Conservation (phyloP, 2,888 invertebrate species). For the Drosophila falleni region DNA sequence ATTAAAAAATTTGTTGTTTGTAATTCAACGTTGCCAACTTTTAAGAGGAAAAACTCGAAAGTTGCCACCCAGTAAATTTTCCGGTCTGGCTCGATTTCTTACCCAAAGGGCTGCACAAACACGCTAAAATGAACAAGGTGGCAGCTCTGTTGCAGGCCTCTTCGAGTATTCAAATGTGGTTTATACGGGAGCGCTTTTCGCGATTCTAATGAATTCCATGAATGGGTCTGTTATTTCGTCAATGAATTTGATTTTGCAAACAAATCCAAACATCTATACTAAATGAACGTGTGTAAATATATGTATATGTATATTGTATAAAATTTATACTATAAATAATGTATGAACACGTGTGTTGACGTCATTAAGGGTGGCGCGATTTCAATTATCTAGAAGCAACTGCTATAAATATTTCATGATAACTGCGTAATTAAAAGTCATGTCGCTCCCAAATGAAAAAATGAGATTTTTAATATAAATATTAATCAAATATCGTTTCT, state of each 20-base stretch:
- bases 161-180: neutral
- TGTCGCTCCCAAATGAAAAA: neutral
- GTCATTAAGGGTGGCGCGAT: constrained; percentile 52
- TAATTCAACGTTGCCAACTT: too few relatives aligned
- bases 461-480: too few relatives aligned
- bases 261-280: too few relatives aligned
- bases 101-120: constrained; percentile 24
- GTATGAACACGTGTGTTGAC: constrained; percentile 16
- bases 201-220: neutral
- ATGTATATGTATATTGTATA: neutral
- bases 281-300: too few relatives aligned
- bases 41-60: too few relatives aligned
- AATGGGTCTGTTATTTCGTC: neutral
- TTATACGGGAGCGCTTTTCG: neutral
- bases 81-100: too few relatives aligned
- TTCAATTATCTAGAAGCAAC: neutral
- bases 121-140: constrained; percentile 8
- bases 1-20: too few relatives aligned
- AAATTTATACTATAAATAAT: neutral
- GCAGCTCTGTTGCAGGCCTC: constrained; percentile 10
- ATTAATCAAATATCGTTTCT: neutral
- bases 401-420: constrained; percentile 4
- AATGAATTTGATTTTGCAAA: too few relatives aligned
- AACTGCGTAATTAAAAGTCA: neutral
- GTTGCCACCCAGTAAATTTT: too few relatives aligned